A percentile compares a stretch with the other conserved stretches of the same genome.
Conservation (phyloP, 2,113 vertebrate genomes). For the Oenanthe melanoleuca region DNA sequence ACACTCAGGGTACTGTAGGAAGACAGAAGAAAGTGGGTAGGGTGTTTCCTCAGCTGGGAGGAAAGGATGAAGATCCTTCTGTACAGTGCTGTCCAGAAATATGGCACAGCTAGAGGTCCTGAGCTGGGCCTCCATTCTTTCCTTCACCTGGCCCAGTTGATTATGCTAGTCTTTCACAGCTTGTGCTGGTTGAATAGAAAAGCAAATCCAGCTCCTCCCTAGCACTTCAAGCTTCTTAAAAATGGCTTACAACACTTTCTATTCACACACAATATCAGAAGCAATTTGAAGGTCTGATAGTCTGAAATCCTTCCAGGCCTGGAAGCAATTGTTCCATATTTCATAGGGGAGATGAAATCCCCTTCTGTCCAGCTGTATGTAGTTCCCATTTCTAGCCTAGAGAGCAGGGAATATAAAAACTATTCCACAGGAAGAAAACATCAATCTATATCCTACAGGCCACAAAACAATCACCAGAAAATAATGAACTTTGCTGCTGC, state of each 20-base stretch:
- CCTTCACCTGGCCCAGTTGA: not conserved
- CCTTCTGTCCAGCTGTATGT: not conserved
- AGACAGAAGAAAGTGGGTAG: not conserved
- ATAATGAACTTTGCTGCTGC: conserved; percentile 56
- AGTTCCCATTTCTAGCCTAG: not conserved
- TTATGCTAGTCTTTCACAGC: not conserved
- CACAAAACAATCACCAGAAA: conserved; percentile 47
- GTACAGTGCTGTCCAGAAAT: not conserved
- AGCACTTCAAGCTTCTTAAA: not conserved
- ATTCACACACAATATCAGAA: conserved; percentile 11
- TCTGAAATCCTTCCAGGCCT: conserved; percentile 18
- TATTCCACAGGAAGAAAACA: conserved; percentile 1
- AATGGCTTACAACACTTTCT: not conserved
- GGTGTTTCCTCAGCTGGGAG: not conserved
- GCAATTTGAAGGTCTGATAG: conserved; percentile 32
- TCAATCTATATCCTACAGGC: conserved; percentile 26
- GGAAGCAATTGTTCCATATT: conserved; percentile 13
- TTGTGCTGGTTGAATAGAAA: not conserved
- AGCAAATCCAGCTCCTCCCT: not conserved
- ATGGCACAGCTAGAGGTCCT: rapidly evolving
- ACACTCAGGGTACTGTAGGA: rapidly evolving
- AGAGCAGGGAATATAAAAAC: conserved; percentile 16
- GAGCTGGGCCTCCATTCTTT: not conserved
- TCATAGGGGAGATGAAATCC: conserved; percentile 14
- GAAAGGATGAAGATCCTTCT: not conserved